phyloP scores from a whole-genome alignment of 1,140 invertebrate species.

The Pristionchus pacificus region DNA sequence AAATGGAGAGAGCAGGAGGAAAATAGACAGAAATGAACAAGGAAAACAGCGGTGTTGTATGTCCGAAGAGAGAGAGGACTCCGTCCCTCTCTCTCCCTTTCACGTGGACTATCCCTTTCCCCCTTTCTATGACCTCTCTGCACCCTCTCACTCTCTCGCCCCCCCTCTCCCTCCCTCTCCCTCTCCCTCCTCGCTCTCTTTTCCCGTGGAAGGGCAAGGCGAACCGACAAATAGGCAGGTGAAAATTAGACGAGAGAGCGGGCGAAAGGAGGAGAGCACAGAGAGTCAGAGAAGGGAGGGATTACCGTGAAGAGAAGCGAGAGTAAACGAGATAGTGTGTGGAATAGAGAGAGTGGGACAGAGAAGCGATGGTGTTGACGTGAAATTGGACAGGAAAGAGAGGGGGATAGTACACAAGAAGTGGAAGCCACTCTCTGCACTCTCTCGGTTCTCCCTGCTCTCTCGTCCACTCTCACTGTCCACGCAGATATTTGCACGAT shows the following conservation, averaged over 20 bases:
- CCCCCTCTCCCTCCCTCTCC: not conserved
- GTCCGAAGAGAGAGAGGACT: no score
- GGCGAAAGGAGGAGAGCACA: no score
- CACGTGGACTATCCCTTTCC: not conserved
- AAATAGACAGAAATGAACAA: no score
- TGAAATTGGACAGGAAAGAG: not conserved
- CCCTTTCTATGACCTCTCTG: no score
- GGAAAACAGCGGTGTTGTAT: no score
- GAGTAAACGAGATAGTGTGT: not conserved
- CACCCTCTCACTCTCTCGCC: slow-evolving; percentile 4
- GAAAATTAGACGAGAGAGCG: no score
- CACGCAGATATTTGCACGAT: not conserved
- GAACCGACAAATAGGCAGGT: not conserved
- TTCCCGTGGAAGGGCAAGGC: not conserved
- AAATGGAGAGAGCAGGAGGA: no score
- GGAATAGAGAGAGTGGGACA: not conserved
- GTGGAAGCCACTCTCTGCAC: not conserved
- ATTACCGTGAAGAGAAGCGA: not conserved
- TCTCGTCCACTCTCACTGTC: not conserved
- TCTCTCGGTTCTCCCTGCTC: not conserved
- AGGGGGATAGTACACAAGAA: slow-evolving; percentile 1
- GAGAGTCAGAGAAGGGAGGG: slow-evolving; percentile 1
- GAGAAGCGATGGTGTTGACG: not conserved
- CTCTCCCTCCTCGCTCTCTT: not conserved
- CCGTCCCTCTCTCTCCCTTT: slow-evolving; percentile 1